These are phyloP conservation scores for Rissa tridactyla DNA, from an alignment of 2,113 vertebrate genomes.

Conservation along the genomic window DNA sequence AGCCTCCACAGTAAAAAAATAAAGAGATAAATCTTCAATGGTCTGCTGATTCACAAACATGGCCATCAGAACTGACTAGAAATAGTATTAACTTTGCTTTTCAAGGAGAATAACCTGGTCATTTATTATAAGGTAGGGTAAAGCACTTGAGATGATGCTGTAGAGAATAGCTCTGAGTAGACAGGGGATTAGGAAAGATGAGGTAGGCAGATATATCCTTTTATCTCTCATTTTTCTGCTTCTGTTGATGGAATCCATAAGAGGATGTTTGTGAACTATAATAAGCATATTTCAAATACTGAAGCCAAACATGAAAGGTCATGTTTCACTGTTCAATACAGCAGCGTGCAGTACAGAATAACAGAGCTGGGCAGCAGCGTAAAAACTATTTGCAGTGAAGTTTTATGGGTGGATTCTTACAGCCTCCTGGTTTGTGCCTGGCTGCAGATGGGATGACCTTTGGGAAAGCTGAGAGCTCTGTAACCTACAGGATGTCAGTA, in stretches of 20 bases:
- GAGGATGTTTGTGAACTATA: neutral
- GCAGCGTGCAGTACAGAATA: neutral
- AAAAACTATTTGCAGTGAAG: neutral
- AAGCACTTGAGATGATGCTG: neutral
- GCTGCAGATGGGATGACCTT: neutral
- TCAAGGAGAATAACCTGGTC: neutral
- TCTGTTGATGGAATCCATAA: neutral
- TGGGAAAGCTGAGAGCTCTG: neutral
- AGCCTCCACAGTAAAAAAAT: neutral
- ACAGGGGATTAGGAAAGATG: neutral
- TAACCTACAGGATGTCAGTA: neutral
- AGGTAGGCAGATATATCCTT: neutral
- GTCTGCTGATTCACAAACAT: neutral
- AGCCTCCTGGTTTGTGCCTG: neutral
- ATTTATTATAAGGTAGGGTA: neutral
- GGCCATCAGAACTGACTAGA: neutral
- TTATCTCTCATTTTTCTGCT: neutral
- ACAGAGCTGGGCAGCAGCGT: neutral
- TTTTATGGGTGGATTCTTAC: neutral
- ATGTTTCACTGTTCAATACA: neutral
- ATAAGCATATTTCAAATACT: neutral
- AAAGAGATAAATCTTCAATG: neutral
- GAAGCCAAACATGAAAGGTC: neutral
- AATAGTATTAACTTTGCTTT: neutral
- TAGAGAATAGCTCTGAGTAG: neutral